Evolutionary conservation across 2,888 invertebrate genomes (phyloP).

Genomic region (Bombyx huttoni): DNA sequence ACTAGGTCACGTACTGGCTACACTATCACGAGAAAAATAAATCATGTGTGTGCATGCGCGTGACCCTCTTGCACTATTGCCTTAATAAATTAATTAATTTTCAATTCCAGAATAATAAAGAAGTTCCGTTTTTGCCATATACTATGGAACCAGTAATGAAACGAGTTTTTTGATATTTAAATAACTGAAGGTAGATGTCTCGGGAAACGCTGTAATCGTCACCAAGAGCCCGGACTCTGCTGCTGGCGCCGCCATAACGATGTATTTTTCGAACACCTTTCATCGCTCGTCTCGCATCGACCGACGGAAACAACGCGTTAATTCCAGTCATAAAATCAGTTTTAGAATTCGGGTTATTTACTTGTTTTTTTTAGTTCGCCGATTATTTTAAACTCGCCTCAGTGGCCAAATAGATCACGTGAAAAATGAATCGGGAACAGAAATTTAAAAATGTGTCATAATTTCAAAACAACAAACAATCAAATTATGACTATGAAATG

Average conservation of each 20-base stretch:
- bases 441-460: slow-evolving; percentile 1
- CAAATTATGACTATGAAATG: no score
- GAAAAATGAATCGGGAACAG: slow-evolving; percentile 32
- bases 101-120: neutral
- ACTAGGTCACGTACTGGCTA: slow-evolving; percentile 49
- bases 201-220: slow-evolving; percentile 21
- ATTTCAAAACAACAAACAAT: neutral
- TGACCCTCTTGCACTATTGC: slow-evolving; percentile 13
- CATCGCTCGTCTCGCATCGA: slow-evolving; percentile 68
- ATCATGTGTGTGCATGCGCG: slow-evolving; percentile 29
- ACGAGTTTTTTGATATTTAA: neutral
- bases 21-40: slow-evolving; percentile 34
- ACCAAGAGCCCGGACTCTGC: slow-evolving; percentile 27
- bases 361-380: slow-evolving; percentile 69
- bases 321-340: slow-evolving; percentile 72
- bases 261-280: slow-evolving; percentile 69
- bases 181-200: no score
- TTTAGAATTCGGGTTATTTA: slow-evolving; percentile 72
- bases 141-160: neutral
- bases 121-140: neutral
- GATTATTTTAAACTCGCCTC: slow-evolving; percentile 65
- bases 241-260: slow-evolving; percentile 32
- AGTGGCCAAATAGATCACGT: slow-evolving; percentile 65
- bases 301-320: slow-evolving; percentile 73
- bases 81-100: neutral